These are phyloP conservation scores for Aptenodytes forsteri DNA, from an alignment of 2,113 vertebrate species.

Conservation along the genomic window DNA sequence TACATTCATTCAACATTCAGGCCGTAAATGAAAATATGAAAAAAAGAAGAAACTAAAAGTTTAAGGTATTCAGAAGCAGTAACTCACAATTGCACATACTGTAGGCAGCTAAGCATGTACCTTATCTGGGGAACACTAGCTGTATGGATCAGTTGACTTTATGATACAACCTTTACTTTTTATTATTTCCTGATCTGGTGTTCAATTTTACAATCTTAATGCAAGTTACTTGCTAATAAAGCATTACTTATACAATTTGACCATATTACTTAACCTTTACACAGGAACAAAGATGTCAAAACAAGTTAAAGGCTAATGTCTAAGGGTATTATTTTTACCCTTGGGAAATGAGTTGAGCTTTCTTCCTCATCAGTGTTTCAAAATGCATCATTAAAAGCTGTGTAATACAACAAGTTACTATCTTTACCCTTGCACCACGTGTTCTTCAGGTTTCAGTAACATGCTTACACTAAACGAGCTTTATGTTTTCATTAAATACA, in stretches of 20 bases:
- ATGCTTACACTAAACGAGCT: conserved; percentile 43
- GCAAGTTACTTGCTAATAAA: conserved; percentile 37
- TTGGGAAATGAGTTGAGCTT: conserved; percentile 27
- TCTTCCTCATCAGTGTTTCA: neutral
- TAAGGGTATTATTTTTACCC: conserved; percentile 29
- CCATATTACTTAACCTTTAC: conserved; percentile 49
- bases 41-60: neutral
- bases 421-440: neutral
- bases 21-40: neutral
- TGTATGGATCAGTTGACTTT: conserved; percentile 56
- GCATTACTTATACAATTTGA: conserved; percentile 54
- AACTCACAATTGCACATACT: neutral
- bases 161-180: conserved; percentile 43
- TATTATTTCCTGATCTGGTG: conserved; percentile 59
- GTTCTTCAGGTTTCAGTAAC: conserved; percentile 51
- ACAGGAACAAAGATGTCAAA: conserved; percentile 48
- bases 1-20: neutral
- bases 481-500: conserved; percentile 41
- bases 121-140: conserved; percentile 36
- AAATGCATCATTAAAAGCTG: conserved; percentile 17
- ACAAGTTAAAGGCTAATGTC: conserved; percentile 6
- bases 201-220: conserved; percentile 58
- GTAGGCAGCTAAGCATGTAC: neutral
- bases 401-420: neutral
- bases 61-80: conserved; percentile 9